phyloP scores from a whole-genome alignment of 2,888 invertebrate species.

The Luperina nickerlii region DNA sequence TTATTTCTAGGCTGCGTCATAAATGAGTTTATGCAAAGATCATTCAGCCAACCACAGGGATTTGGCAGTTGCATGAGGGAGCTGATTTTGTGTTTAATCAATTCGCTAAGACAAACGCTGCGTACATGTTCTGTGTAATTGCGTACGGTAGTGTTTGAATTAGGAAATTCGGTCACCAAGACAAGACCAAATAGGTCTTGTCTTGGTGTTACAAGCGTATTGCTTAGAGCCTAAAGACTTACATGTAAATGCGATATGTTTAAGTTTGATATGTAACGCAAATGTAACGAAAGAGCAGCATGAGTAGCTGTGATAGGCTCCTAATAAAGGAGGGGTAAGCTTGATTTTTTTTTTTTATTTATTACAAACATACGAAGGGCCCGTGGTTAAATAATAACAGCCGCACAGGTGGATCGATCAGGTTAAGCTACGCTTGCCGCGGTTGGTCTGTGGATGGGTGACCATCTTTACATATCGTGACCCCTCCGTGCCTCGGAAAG shows the following conservation, averaged over 20 bases:
- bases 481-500: too few relatives aligned
- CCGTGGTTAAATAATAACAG: too few relatives aligned
- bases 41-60: not conserved
- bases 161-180: constrained; percentile 13
- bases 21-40: not conserved
- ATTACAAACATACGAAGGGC: too few relatives aligned
- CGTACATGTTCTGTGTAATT: constrained; percentile 14
- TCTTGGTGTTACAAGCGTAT: not conserved
- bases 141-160: constrained; percentile 29
- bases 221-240: not conserved
- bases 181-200: too few relatives aligned
- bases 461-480: too few relatives aligned
- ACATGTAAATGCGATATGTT: not conserved
- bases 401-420: too few relatives aligned
- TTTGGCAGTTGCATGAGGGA: not conserved
- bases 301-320: not conserved
- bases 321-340: too few relatives aligned
- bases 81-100: constrained; percentile 28
- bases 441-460: too few relatives aligned
- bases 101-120: constrained; percentile 27
- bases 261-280: not conserved
- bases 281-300: not conserved
- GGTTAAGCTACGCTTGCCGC: too few relatives aligned
- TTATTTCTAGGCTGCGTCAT: not conserved
- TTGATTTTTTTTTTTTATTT: too few relatives aligned